Evolutionary conservation across 1,140 invertebrate genomes (phyloP).

Genomic region (Adelges cooleyi): DNA sequence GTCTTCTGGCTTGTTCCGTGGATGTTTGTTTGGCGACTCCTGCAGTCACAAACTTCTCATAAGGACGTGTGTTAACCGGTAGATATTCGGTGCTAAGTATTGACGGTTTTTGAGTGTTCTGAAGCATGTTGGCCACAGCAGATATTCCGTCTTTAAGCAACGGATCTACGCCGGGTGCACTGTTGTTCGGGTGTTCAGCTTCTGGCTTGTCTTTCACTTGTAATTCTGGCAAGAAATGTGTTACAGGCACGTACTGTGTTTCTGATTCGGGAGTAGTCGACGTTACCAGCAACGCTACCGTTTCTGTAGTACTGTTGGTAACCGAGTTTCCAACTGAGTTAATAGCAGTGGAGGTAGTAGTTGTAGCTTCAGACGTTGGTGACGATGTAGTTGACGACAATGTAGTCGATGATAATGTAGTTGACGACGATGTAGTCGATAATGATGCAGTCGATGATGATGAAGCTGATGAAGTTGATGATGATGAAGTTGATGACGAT

Average conservation of each 20-base stretch:
- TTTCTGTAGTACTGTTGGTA: not conserved
- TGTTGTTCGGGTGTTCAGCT: not conserved
- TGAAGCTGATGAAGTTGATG: slow-evolving; percentile 11
- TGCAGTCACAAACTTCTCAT: not conserved
- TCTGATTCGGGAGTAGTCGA: slow-evolving; percentile 2
- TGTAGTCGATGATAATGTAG: not conserved
- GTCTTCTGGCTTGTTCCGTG: not conserved
- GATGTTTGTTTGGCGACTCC: not conserved
- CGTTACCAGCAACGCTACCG: not conserved
- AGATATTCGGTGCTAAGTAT: not conserved
- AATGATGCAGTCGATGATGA: not conserved
- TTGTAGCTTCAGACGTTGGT: not conserved
- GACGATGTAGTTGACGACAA: not conserved
- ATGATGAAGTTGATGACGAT: slow-evolving; percentile 25
- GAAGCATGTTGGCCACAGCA: slow-evolving; percentile 1
- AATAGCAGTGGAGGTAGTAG: not conserved
- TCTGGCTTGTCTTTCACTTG: not conserved
- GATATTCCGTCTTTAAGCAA: slow-evolving; percentile 17
- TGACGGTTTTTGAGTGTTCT: not conserved
- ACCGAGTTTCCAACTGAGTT: not conserved
- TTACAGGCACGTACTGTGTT: not conserved
- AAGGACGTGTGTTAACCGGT: not conserved
- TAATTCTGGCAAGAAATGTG: slow-evolving; percentile 5
- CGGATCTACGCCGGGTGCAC: not conserved
- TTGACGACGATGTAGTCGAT: not conserved